Evolutionary conservation across 2,888 invertebrate species (phyloP).

Genomic region (Ophonus ardosiacus): DNA sequence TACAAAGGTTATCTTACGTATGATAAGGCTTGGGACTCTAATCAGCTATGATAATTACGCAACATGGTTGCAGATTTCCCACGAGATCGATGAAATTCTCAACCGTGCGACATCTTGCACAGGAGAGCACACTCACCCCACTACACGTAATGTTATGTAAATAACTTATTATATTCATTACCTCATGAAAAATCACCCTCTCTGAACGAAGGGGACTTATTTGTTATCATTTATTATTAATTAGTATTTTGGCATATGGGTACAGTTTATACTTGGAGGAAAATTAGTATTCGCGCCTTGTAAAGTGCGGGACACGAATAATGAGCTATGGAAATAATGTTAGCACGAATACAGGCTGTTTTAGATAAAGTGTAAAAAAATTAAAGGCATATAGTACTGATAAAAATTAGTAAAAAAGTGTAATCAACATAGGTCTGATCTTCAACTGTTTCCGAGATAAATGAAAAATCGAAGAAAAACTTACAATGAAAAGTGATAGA

Average conservation of each 20-base stretch:
- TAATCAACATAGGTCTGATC: too few relatives aligned
- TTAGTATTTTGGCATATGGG: background rate
- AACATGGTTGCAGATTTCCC: constrained; percentile 43
- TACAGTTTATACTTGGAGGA: background rate
- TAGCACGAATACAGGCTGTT: too few relatives aligned
- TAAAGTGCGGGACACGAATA: too few relatives aligned
- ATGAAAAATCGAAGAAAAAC: too few relatives aligned
- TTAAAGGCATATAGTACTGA: too few relatives aligned
- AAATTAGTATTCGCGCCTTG: too few relatives aligned
- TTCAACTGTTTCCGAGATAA: too few relatives aligned
- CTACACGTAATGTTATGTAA: background rate
- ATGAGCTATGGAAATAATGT: too few relatives aligned
- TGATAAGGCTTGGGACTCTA: constrained; percentile 21
- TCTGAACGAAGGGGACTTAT: background rate
- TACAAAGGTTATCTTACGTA: constrained; percentile 5
- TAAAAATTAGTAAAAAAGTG: too few relatives aligned
- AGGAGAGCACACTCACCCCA: background rate
- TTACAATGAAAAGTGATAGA: too few relatives aligned
- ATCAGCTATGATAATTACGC: constrained; percentile 48
- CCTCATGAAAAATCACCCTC: background rate
- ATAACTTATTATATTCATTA: background rate
- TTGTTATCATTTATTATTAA: background rate
- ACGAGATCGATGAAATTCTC: constrained; percentile 38
- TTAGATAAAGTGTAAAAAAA: too few relatives aligned
- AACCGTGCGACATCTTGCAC: background rate